A percentile compares a stretch with the other conserved stretches of the same genome.
Evolutionary conservation across 2,888 invertebrate species (phyloP).

Genomic region (Lepas anatifera): DNA sequence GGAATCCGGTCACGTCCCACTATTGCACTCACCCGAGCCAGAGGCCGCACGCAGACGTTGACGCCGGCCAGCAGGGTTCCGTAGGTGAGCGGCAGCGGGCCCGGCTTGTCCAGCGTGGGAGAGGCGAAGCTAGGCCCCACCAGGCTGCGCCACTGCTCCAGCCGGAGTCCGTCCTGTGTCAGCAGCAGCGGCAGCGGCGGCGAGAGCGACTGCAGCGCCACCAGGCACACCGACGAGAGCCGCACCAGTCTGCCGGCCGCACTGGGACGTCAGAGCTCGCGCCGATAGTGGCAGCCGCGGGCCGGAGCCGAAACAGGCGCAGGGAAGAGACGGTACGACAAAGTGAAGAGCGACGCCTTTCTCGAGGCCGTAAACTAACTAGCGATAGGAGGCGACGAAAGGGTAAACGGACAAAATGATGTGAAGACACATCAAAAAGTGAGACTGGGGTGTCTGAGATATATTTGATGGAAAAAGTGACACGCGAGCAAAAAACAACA

Average conservation of each 20-base stretch:
- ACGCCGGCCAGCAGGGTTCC: conserved; percentile 15
- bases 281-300: neutral
- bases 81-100: conserved; percentile 13
- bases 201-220: conserved; percentile 16
- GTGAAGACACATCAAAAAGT: no score
- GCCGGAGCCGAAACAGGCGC: neutral
- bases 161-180: conserved; percentile 11
- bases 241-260: neutral
- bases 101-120: conserved; percentile 16
- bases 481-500: no score
- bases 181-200: conserved; percentile 15
- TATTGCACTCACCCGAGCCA: neutral
- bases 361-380: no score
- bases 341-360: no score
- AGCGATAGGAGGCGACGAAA: no score
- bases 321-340: no score
- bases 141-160: neutral
- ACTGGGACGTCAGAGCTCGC: neutral
- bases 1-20: no score
- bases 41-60: conserved; percentile 14
- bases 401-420: no score
- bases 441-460: no score
- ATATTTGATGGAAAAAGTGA: no score
- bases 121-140: conserved; percentile 13
- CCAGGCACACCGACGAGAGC: conserved; percentile 5